Evolutionary conservation across 2,797 vertebrate genomes (phyloP), one percentile per base, ranked within the genome.

Genomic region (Adrianichthys oophorus): DNA sequence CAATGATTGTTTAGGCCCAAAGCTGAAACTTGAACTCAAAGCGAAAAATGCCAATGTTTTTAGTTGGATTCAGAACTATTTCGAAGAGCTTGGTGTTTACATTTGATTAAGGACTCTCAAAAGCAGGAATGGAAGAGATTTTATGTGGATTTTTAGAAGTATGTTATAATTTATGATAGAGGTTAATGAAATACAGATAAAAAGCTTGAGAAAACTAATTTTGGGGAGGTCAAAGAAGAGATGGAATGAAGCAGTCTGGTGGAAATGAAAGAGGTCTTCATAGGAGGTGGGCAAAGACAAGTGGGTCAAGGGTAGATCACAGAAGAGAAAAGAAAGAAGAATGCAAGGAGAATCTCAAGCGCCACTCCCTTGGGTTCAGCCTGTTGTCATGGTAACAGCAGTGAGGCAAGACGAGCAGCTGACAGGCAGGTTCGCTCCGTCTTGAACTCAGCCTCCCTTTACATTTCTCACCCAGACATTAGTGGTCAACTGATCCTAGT

Each of bases 341-440:
- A 66, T 59, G 76, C 18, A 65, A 75, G 61, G 71, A 69, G 82
- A 82, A 78, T 83, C 80, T 84, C 74, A 79, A 82, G 70, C 63
- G 37, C 70, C 24, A 23, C 32, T 37, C 76, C 69, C 65, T 55
- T 62, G 66, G 62, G 80, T 73, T 68, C 74, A 66, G 70, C 21
- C 57, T 41, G 89, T 93, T 78, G 81, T 85, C 89, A 93, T 92
- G 83, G 90, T 86, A 91, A 93, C 91, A 86, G 85, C 87, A 86
- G 65, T 2, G 60, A 86, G 83, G 80, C 84, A 71, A 80, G 75
- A 77, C 70, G 65, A 76, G 72, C 62, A 17, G 74, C 61, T 72
- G 65, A 61, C 79, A 81, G 70, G 62, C 63, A 58, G 61, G 49
- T 59, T 71, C 62, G 1, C 65, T 76, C 62, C 60, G 56, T 48